A percentile compares a stretch with the other conserved stretches of the same genome.
These are phyloP conservation scores for Ranitomeya imitator DNA, from an alignment of 2,113 vertebrate genomes.

Conservation along the genomic window DNA sequence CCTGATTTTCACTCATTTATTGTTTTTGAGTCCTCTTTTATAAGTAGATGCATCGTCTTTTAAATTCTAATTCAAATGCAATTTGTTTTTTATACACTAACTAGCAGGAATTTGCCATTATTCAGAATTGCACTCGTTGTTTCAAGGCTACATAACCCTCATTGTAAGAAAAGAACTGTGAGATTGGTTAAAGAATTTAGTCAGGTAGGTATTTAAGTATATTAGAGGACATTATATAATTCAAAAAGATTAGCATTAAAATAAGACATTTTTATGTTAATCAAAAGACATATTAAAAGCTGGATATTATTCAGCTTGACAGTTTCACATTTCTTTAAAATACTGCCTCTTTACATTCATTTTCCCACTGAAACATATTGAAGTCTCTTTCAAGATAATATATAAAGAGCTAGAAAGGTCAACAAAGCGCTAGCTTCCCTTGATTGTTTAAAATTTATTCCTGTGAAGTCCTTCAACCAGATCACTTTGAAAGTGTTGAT, in stretches of 20 bases:
- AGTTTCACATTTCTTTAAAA: slow-evolving; percentile 52
- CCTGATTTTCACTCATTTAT: no score
- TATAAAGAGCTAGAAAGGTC: slow-evolving; percentile 58
- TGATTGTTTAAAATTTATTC: slow-evolving; percentile 49
- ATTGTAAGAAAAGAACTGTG: neutral
- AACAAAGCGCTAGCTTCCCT: slow-evolving; percentile 3
- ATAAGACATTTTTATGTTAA: slow-evolving; percentile 9
- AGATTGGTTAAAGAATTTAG: neutral
- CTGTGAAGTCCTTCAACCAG: slow-evolving; percentile 46
- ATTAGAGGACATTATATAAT: slow-evolving; percentile 9
- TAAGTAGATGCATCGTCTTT: no score
- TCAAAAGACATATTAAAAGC: slow-evolving; percentile 11
- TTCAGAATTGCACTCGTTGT: neutral
- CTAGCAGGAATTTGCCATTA: neutral
- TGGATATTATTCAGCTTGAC: slow-evolving; percentile 55
- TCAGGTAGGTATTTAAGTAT: slow-evolving; percentile 8
- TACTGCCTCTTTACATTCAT: neutral
- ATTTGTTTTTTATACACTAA: no score
- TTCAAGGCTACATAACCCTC: neutral
- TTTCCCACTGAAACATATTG: slow-evolving; percentile 36
- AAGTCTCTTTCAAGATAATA: slow-evolving; percentile 59
- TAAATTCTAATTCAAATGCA: no score
- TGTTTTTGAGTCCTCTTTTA: no score
- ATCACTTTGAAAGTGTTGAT: slow-evolving; percentile 44
- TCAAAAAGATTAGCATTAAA: slow-evolving; percentile 4